Evolutionary conservation across 2,797 vertebrate genomes (phyloP).

Genomic region (Pachyuromys duprasi): DNA sequence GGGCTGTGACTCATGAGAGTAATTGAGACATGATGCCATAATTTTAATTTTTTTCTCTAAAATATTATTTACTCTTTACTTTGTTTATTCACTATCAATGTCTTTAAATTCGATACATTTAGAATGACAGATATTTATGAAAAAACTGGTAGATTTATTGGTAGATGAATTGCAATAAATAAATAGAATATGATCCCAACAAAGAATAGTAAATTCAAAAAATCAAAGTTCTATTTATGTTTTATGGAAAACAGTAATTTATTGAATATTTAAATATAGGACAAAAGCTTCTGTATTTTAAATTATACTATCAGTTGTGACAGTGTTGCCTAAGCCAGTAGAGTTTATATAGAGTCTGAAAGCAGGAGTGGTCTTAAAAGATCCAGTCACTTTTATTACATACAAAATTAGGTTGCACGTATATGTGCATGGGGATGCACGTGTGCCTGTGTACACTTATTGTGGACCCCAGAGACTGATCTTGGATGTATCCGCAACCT

Average conservation of each 20-base stretch:
- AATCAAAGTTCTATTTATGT: conserved; percentile 10
- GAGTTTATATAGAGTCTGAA: neutral
- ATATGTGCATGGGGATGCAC: neutral
- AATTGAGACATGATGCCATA: neutral
- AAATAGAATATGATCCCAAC: neutral
- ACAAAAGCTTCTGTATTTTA: neutral
- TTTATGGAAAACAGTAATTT: conserved; percentile 30
- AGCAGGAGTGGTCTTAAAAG: neutral
- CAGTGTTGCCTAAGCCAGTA: neutral
- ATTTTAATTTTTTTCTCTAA: conserved; percentile 16
- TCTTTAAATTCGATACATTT: conserved; percentile 27
- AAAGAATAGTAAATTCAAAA: conserved; percentile 10
- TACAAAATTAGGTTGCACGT: neutral
- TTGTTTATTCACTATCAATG: neutral
- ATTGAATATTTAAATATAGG: conserved; percentile 14
- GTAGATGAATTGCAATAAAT: conserved; percentile 2
- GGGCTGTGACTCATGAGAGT: neutral
- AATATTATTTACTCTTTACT: conserved; percentile 23
- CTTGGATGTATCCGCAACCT: neutral
- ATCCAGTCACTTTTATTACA: neutral
- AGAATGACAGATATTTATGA: conserved; percentile 20
- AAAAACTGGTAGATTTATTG: neutral
- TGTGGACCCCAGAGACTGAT: neutral
- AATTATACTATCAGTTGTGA: neutral
- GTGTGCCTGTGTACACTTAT: neutral